Evolutionary conservation across 2,888 invertebrate genomes (phyloP), one percentile per base, ranked within the genome.

Genomic region (Odiellus spinosus): DNA sequence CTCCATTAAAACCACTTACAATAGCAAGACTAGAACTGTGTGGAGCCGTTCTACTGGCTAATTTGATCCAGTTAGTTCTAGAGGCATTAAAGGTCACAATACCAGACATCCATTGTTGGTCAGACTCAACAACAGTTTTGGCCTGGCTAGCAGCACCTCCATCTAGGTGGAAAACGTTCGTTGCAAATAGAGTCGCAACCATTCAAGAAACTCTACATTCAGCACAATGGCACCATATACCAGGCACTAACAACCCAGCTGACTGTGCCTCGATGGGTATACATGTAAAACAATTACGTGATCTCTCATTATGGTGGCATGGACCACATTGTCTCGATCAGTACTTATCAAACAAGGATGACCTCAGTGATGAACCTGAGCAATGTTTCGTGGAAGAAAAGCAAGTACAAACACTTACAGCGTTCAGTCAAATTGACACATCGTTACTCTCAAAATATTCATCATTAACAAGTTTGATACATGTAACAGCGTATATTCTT

Each of bases 251-350:
- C 0, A 61, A 61, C 47, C 59, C 60, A 3, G 61, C 60, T 5
- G 60, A 61, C 47, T 46, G 53, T 5, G 53, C 56, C 2, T 57
- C 56, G 6, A 26, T 59, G 21, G 60, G 60, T 8, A 2, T 55
- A n/a, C 14, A 47, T 10, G 45, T 51, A 2, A 19, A 36, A 1
- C 46, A 53, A 17, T 44, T 56, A 8, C 26, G 26, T 26, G 26
- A 44, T 2, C 20, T 44, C 14, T 11, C 40, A 3, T 15, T 53
- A 1, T 61, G 59, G 59, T 57, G 55, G 54, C 21, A 47, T 6
- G 59, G 60, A 10, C 60, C 60, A 3, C 20, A 21, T 6, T 26
- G 26, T 26, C 26, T 26, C 4, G 8, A 26, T 26, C 26, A 6
- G 8, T 26, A 4, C 26, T 26, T 8, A 4, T 8, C 26, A 26